Percentiles rank a stretch among this genome's conserved stretches.
Evolutionary conservation across 1,140 invertebrate genomes (phyloP).

Genomic region (Saccostrea echinata): DNA sequence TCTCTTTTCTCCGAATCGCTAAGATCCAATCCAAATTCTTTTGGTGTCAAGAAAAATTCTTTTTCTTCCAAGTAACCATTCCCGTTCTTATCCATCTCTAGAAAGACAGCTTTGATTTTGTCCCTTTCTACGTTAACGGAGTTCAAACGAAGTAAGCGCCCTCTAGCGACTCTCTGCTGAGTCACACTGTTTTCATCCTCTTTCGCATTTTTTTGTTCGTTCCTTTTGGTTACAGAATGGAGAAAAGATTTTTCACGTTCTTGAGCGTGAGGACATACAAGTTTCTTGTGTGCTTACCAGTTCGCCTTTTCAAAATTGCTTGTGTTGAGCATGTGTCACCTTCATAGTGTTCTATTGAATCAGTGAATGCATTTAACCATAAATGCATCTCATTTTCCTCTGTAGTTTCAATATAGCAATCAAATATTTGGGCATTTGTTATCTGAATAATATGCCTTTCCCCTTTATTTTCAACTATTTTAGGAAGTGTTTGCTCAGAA

Average conservation of each 20-base stretch:
- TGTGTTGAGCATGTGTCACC: background rate
- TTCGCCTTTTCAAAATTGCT: slow-evolving; percentile 18
- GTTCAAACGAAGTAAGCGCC: background rate
- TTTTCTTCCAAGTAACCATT: slow-evolving; percentile 53
- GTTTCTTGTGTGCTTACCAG: background rate
- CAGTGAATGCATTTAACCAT: background rate
- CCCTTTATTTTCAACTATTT: background rate
- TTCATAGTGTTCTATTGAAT: background rate
- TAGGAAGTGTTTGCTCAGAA: slow-evolving; percentile 1
- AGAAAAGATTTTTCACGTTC: background rate
- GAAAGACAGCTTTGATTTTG: slow-evolving; percentile 59
- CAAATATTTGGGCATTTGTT: slow-evolving; percentile 27
- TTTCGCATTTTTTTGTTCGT: background rate
- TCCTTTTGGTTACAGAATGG: background rate
- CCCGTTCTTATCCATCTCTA: slow-evolving; percentile 57
- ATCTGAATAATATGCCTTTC: background rate
- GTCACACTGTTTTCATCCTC: background rate
- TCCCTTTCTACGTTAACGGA: slow-evolving; percentile 27
- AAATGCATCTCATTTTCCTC: background rate
- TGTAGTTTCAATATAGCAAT: slow-evolving; percentile 28
- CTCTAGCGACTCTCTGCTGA: background rate
- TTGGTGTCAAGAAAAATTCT: slow-evolving; percentile 50
- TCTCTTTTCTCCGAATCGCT: slow-evolving; percentile 45
- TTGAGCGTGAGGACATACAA: background rate
- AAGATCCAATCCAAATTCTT: slow-evolving; percentile 55